A percentile compares a stretch with the other conserved stretches of the same genome.
Conservation (phyloP, 2,888 invertebrate species). For the Anodontia alba region DNA sequence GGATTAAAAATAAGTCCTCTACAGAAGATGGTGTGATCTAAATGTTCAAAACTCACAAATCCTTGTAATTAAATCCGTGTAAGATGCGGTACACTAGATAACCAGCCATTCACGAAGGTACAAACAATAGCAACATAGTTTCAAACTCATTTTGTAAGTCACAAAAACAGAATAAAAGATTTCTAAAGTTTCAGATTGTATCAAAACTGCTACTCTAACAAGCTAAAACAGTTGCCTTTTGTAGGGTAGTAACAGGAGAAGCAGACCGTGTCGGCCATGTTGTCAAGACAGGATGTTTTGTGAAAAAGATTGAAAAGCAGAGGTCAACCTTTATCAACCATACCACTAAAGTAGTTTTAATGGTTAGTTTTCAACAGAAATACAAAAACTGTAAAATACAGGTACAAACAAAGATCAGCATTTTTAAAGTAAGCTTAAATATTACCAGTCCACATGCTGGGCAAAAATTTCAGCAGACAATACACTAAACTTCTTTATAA, state of each 20-base stretch:
- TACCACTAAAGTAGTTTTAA: constrained; percentile 15
- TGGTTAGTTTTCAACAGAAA: constrained; percentile 16
- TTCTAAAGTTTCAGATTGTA: constrained; percentile 8
- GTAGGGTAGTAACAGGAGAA: constrained; percentile 28
- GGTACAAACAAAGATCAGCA: background rate
- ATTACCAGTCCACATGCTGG: too few species aligned
- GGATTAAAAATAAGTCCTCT: too few species aligned
- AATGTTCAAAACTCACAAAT: background rate
- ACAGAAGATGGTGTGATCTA: background rate
- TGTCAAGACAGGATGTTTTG: constrained; percentile 39
- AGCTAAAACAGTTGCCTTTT: constrained; percentile 12
- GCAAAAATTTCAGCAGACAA: too few species aligned
- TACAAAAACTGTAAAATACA: constrained; percentile 2
- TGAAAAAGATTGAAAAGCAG: constrained; percentile 21
- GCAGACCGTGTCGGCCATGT: constrained; percentile 37
- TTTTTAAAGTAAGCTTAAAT: too few species aligned
- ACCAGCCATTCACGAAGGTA: background rate
- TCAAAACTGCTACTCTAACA: constrained; percentile 10
- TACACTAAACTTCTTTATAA: too few species aligned
- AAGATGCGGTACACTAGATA: constrained; percentile 12
- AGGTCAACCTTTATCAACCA: constrained; percentile 19
- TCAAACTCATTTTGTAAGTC: constrained; percentile 17
- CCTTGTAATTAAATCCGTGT: background rate
- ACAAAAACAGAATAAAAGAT: constrained; percentile 13
- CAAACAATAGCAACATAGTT: constrained; percentile 12